Evolutionary conservation across 2,888 invertebrate genomes (phyloP), one percentile per base, ranked within the genome.

Genomic region (Agapostemon virescens): DNA sequence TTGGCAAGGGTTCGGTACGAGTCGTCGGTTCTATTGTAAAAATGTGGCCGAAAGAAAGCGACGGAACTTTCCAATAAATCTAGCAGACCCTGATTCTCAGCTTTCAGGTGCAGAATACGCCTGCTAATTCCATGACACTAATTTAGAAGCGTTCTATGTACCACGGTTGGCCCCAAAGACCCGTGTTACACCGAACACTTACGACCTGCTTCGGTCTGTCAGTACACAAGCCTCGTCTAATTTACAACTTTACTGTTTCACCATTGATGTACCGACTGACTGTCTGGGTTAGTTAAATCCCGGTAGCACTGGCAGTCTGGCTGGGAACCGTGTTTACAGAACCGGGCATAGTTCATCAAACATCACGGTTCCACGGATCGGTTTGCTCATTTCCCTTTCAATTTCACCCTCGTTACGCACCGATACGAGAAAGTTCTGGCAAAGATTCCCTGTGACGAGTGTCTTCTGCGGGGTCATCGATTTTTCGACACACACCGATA

Each of bases 391-490:
- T 67, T 72, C 79, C 64, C 79, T 79, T 79, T 80, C 79, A 63
- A 36, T 79, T 79, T 79, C 79, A 69, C 72, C 72, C 52, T 78
- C 71, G 79, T 78, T 79, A 78, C 68, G 63, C 79, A 79, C 49
- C 36, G n/a, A 61, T 33, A 17, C 63, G 63, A 63, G 79, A 73
- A 73, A 80, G 79, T 69, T 30, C 33, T n/a, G 17, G 6, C 15
- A 1, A 66, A 69, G 23, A 66, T 17, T n/a, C 67, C 33, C 49
- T 20, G 4, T 26, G 26, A 55, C 77, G 9, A 15, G 38, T 45
- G 42, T 17, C 23, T 45, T 7, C 9, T 1, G n/a, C 17, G 23
- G 49, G 70, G 70, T 78, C 61, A n/a, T 1, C 61, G 55, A 55
- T 69, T 72, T 77, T 78, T 61, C 20, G 58, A 33, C 58, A 30